These are phyloP conservation scores for Stegophylla sp. DNA, from an alignment of 2,888 invertebrate genomes.

Conservation along the genomic window DNA sequence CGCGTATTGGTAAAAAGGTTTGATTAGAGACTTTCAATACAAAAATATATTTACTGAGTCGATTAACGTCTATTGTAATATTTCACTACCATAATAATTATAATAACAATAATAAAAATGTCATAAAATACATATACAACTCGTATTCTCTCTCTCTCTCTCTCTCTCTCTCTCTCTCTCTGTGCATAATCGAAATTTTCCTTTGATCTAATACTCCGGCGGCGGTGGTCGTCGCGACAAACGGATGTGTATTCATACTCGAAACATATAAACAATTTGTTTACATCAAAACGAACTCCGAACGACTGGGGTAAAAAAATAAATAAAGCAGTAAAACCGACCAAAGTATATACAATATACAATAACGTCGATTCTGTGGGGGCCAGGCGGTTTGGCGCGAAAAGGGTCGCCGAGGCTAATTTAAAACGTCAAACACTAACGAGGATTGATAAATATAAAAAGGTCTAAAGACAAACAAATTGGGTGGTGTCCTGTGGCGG, in stretches of 20 bases:
- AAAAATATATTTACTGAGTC: too few relatives aligned
- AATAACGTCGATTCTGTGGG: background rate
- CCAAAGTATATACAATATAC: too few relatives aligned
- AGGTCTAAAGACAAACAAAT: conserved; percentile 18
- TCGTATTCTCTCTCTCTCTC: background rate
- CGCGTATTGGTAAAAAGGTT: too few relatives aligned
- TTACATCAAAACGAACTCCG: background rate
- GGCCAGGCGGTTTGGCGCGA: background rate
- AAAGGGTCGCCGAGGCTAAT: background rate
- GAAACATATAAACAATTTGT: background rate
- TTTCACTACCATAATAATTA: background rate
- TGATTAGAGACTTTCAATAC: too few relatives aligned
- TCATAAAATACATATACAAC: background rate
- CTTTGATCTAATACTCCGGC: background rate
- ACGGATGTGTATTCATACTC: background rate
- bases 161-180: too few relatives aligned
- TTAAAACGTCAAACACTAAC: background rate
- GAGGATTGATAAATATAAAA: conserved; percentile 32
- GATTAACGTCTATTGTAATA: too few relatives aligned
- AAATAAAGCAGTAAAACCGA: background rate
- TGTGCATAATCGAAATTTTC: background rate
- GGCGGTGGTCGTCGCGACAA: too few relatives aligned
- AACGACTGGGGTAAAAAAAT: too few relatives aligned
- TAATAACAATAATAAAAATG: background rate
- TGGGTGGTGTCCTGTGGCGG: too few relatives aligned